These are phyloP conservation scores for Siphlonurus alternatus DNA, from an alignment of 2,888 invertebrate genomes.

Conservation along the genomic window DNA sequence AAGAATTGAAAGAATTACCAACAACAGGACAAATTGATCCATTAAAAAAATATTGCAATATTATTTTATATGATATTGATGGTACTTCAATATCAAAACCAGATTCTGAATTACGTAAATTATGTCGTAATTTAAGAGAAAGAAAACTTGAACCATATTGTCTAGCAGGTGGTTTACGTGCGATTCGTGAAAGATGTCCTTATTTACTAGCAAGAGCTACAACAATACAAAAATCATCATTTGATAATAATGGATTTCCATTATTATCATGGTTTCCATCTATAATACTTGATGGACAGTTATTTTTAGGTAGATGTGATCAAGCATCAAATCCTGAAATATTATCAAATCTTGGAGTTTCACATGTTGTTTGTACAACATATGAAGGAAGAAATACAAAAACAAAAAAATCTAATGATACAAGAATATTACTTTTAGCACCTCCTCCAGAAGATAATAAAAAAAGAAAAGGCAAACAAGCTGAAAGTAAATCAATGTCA, in stretches of 20 bases:
- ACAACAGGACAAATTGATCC: neutral
- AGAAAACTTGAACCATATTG: conserved; percentile 15
- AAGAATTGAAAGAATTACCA: conserved; percentile 8
- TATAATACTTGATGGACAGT: conserved; percentile 18
- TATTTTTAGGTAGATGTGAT: conserved; percentile 21
- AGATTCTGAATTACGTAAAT: conserved; percentile 10
- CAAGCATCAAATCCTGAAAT: conserved; percentile 19
- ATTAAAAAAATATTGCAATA: conserved; percentile 16
- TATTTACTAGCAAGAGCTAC: neutral
- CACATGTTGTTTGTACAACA: neutral
- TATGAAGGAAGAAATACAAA: neutral
- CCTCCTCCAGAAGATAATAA: neutral
- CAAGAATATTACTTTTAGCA: neutral
- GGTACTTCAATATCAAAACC: conserved; percentile 11
- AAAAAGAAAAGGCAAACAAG: neutral
- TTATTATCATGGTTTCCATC: conserved; percentile 20
- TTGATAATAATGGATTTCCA: neutral
- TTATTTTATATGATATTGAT: conserved; percentile 20
- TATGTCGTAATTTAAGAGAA: conserved; percentile 5
- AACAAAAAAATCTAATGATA: neutral
- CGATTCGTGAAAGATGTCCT: conserved; percentile 13
- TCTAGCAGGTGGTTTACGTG: conserved; percentile 17
- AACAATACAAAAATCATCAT: neutral
- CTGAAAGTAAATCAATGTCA: neutral
- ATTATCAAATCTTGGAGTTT: conserved; percentile 10